Evolutionary conservation across 2,888 invertebrate genomes (phyloP).

Genomic region (Pimpla rufipes): DNA sequence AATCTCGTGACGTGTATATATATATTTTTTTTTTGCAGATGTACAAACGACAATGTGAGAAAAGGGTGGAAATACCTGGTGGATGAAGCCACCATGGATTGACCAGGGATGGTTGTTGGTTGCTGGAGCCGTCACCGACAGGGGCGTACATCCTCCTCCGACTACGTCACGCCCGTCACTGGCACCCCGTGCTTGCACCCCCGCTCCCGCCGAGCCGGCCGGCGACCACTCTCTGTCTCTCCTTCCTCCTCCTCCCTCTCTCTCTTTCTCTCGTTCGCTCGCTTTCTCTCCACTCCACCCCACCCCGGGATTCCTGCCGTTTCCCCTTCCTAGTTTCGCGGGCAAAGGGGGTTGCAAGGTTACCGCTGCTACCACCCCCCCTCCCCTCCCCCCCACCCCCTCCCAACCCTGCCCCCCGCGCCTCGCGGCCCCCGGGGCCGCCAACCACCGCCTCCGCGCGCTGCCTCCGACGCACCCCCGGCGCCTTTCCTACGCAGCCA

Average conservation of each 20-base stretch:
- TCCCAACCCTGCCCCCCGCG: conserved; percentile 62
- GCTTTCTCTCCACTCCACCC: conserved; percentile 72
- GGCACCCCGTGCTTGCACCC: conserved; percentile 81
- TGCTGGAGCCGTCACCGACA: conserved; percentile 83
- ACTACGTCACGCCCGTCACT: conserved; percentile 85
- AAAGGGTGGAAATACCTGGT: conserved; percentile 80
- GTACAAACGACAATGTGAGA: conserved; percentile 8
- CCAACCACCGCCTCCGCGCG: conserved; percentile 69
- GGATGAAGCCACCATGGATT: conserved; percentile 85
- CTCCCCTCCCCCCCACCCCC: no score
- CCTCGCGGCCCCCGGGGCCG: conserved; percentile 66
- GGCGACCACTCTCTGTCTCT: conserved; percentile 74
- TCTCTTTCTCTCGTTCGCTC: conserved; percentile 68
- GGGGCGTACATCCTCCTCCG: conserved; percentile 85
- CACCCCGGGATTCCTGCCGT: conserved; percentile 74
- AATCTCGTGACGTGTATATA: no score
- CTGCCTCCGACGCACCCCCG: conserved; percentile 64
- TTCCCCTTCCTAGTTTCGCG: conserved; percentile 79
- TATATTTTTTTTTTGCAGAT: neutral
- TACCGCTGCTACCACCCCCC: conserved; percentile 81
- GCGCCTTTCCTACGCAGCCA: conserved; percentile 74
- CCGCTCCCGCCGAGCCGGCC: conserved; percentile 73
- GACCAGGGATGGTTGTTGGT: conserved; percentile 83
- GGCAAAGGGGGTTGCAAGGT: conserved; percentile 84
- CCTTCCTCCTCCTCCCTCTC: conserved; percentile 67